Conservation (phyloP, 2,797 vertebrate species). For the Coluber constrictor region DNA sequence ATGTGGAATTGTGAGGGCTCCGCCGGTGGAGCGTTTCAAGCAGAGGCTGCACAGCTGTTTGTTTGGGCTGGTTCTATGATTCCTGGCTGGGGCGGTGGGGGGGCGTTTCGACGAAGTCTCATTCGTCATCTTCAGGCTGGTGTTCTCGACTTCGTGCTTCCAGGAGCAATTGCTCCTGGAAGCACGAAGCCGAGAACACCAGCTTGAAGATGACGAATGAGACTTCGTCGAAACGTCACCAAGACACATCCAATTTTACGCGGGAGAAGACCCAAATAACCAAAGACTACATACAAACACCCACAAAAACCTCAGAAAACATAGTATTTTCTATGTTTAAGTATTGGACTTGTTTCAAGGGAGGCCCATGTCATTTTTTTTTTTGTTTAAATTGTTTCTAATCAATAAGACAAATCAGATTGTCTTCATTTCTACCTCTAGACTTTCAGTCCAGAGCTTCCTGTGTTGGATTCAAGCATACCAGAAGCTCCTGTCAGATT, state of each 20-base stretch:
- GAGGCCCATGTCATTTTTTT: background rate
- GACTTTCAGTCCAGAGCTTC: slow-evolving; percentile 59
- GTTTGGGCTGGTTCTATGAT: background rate
- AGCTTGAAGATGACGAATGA: no score
- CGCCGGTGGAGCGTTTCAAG: background rate
- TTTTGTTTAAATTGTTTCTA: background rate
- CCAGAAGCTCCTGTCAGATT: slow-evolving; percentile 46
- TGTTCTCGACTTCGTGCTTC: no score
- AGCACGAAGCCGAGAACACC: no score
- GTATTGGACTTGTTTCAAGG: background rate
- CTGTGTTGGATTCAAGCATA: slow-evolving; percentile 51
- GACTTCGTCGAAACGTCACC: no score
- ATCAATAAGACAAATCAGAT: background rate
- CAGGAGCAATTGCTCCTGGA: no score
- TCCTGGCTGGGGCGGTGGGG: background rate
- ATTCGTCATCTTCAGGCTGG: no score
- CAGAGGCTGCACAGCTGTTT: background rate
- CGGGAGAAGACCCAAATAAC: no score
- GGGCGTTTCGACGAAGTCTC: no score
- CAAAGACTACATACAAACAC: no score
- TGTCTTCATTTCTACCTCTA: slow-evolving; percentile 50
- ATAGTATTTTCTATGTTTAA: background rate
- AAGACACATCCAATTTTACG: no score
- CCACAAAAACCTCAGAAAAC: no score
- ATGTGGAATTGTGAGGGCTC: background rate